Evolutionary conservation across 2,888 invertebrate species (phyloP), one percentile per base, ranked within the genome.

Genomic region (Orchesella flavescens): DNA sequence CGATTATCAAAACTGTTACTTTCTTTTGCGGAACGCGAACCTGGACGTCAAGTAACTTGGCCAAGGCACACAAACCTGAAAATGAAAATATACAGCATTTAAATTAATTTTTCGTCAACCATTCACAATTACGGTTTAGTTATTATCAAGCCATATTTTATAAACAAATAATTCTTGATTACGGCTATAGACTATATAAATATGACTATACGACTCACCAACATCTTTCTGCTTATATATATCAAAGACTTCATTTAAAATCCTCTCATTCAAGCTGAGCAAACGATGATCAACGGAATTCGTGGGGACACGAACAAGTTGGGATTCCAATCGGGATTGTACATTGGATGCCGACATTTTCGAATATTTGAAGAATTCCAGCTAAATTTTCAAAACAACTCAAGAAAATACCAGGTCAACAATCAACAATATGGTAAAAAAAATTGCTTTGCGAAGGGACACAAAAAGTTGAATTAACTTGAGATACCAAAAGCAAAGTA

Each of bases 1-100:
- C 92, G 78, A 92, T 91, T 12, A 92, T 89, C 55, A 92, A 89
- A 13, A 92, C 91, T n/a, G 90, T 91, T 73, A 92, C 91, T 89
- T 92, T 92, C 87, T 92, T 92, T 71, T 92, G 89, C 0, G 92
- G 92, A 4, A 91, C 90, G 69, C 91, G 88, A 59, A 92, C 88
- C 59, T 90, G 89, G 65, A 92, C 86, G 65, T 90, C 91, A 57
- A 92, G 88, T 82, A 90, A 89, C 76, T 91, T 90, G 1, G 91
- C 92, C 57, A 92, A 90, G 85, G 90, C 90, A 55, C 92, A 90
- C 78, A 92, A 88, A 44, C 92, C 92, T 92, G 89, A 46, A 88
- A 87, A 74, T 71, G 61, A 66, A 84, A n/a, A n/a, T n/a, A n/a
- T 34, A 34, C 2, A 34, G 3, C 34, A 34, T 34, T 34, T 2